Percentiles rank a stretch among this genome's conserved stretches.
phyloP scores from a whole-genome alignment of 2,797 vertebrate species.

The Lepilemur ruficaudatus region DNA sequence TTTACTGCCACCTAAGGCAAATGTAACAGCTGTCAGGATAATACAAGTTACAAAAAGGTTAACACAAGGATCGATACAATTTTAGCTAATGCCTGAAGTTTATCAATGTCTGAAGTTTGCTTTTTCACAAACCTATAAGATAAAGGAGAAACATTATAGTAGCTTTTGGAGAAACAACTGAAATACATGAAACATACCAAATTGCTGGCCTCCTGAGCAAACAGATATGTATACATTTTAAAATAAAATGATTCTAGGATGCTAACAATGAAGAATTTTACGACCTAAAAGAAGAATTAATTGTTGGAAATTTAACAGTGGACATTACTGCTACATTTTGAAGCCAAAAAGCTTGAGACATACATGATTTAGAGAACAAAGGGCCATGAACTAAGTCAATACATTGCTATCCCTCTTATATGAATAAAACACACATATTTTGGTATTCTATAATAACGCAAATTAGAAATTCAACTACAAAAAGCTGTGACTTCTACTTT shows the following conservation, averaged over 20 bases:
- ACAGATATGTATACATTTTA: background rate
- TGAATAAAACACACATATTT: conserved; percentile 55
- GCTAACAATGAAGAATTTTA: conserved; percentile 45
- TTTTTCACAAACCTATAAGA: conserved; percentile 54
- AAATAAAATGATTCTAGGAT: conserved; percentile 8
- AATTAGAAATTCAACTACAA: conserved; percentile 70
- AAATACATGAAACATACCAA: background rate
- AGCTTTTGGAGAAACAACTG: conserved; percentile 16
- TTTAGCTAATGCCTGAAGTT: background rate
- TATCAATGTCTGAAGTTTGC: background rate
- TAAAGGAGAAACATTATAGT: background rate
- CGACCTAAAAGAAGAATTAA: conserved; percentile 37
- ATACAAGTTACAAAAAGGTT: background rate
- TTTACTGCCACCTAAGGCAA: background rate
- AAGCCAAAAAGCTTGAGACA: conserved; percentile 49
- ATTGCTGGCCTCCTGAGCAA: conserved; percentile 53
- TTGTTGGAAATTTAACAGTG: conserved; percentile 42
- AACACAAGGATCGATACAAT: conserved; percentile 18
- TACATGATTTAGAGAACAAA: background rate
- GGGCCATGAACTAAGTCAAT: background rate
- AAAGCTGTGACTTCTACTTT: conserved; percentile 66
- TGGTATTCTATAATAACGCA: conserved; percentile 54
- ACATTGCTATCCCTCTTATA: conserved; percentile 59
- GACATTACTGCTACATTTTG: background rate
- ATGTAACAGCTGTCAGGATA: conserved; percentile 28